These are phyloP conservation scores for Pseudomyrmex flavicornis DNA, from an alignment of 1,140 invertebrate species.

Conservation along the genomic window DNA sequence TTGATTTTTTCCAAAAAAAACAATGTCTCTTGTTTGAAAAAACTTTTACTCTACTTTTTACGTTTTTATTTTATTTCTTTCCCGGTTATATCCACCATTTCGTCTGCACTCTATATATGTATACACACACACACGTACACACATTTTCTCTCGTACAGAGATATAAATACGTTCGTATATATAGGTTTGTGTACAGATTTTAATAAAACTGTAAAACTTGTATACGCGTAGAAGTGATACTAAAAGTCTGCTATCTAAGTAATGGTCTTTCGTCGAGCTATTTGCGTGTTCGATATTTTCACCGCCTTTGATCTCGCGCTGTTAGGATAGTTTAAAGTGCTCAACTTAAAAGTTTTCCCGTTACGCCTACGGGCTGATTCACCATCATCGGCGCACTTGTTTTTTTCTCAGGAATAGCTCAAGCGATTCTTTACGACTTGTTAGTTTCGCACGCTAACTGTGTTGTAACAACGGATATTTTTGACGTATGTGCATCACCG, in stretches of 20 bases:
- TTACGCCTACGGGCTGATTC: constrained; percentile 47
- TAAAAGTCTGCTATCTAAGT: not conserved
- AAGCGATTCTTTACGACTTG: constrained; percentile 34
- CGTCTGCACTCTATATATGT: too few species aligned
- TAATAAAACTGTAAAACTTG: constrained; percentile 22
- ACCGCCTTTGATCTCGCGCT: constrained; percentile 41
- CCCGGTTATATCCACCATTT: too few species aligned
- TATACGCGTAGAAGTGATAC: not conserved
- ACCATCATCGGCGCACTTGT: constrained; percentile 25
- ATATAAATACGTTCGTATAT: not conserved
- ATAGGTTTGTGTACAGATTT: not conserved
- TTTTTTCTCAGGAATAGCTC: constrained; percentile 48
- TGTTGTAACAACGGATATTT: constrained; percentile 23
- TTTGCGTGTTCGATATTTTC: constrained; percentile 45
- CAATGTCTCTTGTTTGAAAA: too few species aligned
- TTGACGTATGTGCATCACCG: constrained; percentile 1
- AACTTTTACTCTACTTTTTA: too few species aligned
- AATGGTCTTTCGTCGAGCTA: not conserved
- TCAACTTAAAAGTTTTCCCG: constrained; percentile 38
- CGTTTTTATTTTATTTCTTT: too few species aligned
- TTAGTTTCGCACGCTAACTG: constrained; percentile 6
- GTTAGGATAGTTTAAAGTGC: constrained; percentile 48
- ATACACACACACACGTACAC: too few species aligned
- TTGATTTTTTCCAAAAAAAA: too few species aligned
- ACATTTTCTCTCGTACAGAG: too few species aligned